phyloP scores from a whole-genome alignment of 2,797 vertebrate species.

The Luscinia luscinia region DNA sequence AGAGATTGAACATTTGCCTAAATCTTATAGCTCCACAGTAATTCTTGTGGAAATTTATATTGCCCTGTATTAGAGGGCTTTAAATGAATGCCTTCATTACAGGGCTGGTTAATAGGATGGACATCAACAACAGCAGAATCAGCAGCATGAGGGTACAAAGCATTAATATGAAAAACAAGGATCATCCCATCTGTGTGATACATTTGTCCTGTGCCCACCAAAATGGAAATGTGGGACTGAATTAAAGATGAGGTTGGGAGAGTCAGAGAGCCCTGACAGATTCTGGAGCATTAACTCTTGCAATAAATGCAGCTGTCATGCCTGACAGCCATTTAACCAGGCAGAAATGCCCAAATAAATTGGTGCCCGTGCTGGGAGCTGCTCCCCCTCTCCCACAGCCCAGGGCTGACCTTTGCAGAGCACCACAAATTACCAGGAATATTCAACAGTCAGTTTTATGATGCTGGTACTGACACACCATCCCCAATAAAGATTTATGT shows the following conservation, averaged over 20 bases:
- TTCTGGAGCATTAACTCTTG: not conserved
- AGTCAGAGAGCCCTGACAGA: constrained; percentile 24
- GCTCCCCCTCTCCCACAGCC: not conserved
- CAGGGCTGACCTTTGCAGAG: constrained; percentile 27
- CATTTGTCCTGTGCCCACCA: not conserved
- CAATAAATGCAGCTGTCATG: constrained; percentile 5
- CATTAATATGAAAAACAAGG: not conserved
- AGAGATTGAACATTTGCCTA: not conserved
- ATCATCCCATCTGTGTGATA: not conserved
- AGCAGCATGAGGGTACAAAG: not conserved
- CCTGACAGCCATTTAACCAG: constrained; percentile 15
- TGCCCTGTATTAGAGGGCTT: not conserved
- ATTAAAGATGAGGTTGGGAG: constrained; percentile 29
- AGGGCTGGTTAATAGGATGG: not conserved
- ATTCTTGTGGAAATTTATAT: not conserved
- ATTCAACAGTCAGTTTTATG: not conserved
- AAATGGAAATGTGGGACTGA: constrained; percentile 11
- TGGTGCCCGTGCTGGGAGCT: not conserved
- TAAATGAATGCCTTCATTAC: not conserved
- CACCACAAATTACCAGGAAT: not conserved
- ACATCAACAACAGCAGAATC: not conserved
- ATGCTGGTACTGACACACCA: not conserved
- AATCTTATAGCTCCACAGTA: not conserved
- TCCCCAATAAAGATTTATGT: constrained; percentile 20
- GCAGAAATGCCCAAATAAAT: constrained; percentile 43